Evolutionary conservation across 2,113 vertebrate genomes (phyloP).

Genomic region (Heliornis fulica): DNA sequence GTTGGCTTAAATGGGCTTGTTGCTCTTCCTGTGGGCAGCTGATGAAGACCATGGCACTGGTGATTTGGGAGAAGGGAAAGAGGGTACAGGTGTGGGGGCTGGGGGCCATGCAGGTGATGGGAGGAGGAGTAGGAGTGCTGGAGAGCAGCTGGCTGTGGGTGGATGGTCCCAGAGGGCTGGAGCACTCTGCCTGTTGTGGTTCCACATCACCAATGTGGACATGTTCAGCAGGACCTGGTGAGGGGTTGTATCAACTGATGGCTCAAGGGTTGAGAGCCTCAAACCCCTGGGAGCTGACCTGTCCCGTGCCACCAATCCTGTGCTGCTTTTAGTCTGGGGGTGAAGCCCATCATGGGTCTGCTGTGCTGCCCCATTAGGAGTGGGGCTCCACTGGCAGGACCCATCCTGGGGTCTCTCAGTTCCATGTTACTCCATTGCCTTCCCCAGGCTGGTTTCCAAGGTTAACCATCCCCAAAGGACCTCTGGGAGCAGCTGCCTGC

Average conservation of each 20-base stretch:
- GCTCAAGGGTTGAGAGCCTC: no score
- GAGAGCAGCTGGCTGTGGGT: no score
- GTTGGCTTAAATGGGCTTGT: not conserved
- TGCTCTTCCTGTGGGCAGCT: slow-evolving; percentile 8
- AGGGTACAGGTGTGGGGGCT: no score
- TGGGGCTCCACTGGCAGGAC: not conserved
- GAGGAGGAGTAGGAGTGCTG: no score
- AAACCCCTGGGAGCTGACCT: not conserved
- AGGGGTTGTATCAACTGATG: no score
- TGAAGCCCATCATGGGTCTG: not conserved
- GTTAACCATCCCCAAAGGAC: not conserved
- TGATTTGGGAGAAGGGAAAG: no score
- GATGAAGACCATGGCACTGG: no score
- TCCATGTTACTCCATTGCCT: not conserved
- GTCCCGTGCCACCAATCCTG: not conserved
- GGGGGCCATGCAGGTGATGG: no score
- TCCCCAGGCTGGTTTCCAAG: not conserved
- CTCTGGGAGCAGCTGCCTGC: not conserved
- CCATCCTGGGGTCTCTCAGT: not conserved
- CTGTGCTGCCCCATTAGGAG: not conserved
- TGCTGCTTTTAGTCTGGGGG: not conserved
- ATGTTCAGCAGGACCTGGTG: not conserved
- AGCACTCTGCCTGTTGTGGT: no score
- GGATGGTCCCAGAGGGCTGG: no score
- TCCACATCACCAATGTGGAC: no score